Base-by-base conservation (phyloP, 2,797 vertebrate species). In the Silurus aristotelis region DNA sequence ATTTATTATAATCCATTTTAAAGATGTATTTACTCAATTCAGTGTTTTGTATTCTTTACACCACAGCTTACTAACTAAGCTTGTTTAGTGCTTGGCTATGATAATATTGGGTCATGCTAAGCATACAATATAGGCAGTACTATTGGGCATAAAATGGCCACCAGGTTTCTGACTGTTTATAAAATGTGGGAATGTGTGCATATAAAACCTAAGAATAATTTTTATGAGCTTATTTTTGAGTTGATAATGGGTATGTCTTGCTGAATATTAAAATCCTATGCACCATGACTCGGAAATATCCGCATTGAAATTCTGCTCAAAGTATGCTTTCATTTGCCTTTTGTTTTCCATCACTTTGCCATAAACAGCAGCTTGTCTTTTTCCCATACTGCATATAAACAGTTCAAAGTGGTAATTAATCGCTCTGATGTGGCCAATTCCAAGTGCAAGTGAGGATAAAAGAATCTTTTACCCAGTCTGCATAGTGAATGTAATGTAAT, bases 351-450 rank as follows among this genome's bases (percentile, higher is more conserved):
- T 83, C 80, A 83, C 70, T 83, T 87, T 84, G 67, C 87, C 61
- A 84, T 79, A 87, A 83, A 85, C 88, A 88, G 84, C 71, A 85
- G 70, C 80, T 89, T 88, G 84, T 87, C 63, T 82, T 87, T 85
- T 89, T 88, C 84, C 70, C 80, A 83, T 67, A 71, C 83, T 67
- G 38, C 86, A 70, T 61, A 87, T 72, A 80, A 88, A 88, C 84
- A 83, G 73, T 76, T 84, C 84, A 87, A 86, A 86, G 72, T 85
- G 31, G 80, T 85, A 87, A 88, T 89, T 88, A 87, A 89, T 88
- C 55, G 79, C 58, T 68, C 64, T 82, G 84, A 76, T 82, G 76
- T 80, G 61, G 79, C 84, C 82, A 72, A 70, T 86, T 87, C 75
- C 67, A 77, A 85, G 31, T 79, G 20, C 60, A 76, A 64, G 78